Conservation (phyloP, 2,888 invertebrate genomes). For the Litoditis marina region DNA sequence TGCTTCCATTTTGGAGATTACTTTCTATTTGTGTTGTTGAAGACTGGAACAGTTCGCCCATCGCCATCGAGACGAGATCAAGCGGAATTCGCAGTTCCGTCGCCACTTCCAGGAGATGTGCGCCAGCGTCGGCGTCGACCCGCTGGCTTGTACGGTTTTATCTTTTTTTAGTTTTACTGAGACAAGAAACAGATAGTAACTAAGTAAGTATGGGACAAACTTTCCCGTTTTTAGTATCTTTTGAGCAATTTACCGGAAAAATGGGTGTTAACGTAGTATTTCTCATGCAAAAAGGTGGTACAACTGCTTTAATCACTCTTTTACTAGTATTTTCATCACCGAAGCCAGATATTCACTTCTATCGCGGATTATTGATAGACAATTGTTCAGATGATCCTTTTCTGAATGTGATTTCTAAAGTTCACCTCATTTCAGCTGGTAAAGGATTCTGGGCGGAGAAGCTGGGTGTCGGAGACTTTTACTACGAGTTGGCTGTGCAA, state of each 20-base stretch:
- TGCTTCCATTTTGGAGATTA: too few relatives aligned
- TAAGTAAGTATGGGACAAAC: too few relatives aligned
- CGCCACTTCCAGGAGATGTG: slow-evolving; percentile 96
- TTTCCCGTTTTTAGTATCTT: too few relatives aligned
- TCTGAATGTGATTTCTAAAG: not conserved
- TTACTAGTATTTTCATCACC: too few relatives aligned
- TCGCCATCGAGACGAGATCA: slow-evolving; percentile 90
- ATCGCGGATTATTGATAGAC: too few relatives aligned
- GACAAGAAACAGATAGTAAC: too few relatives aligned
- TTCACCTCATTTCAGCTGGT: slow-evolving; percentile 62
- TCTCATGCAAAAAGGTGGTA: too few relatives aligned
- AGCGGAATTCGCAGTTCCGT: slow-evolving; percentile 88
- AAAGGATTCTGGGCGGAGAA: slow-evolving; percentile 90
- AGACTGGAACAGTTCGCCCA: slow-evolving; percentile 82
- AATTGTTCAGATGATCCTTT: too few relatives aligned
- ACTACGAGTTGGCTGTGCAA: slow-evolving; percentile 94
- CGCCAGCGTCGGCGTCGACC: slow-evolving; percentile 95
- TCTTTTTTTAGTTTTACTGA: slow-evolving; percentile 7
- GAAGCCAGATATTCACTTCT: too few relatives aligned
- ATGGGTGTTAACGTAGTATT: too few relatives aligned
- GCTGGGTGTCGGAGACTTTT: slow-evolving; percentile 96
- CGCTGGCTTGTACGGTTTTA: slow-evolving; percentile 70
- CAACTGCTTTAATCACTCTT: too few relatives aligned
- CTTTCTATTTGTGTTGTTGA: not conserved
- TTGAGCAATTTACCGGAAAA: too few relatives aligned